A percentile compares a stretch with the other conserved stretches of the same genome.
Evolutionary conservation across 2,113 vertebrate species (phyloP).

Genomic region (Dasypus novemcinctus): DNA sequence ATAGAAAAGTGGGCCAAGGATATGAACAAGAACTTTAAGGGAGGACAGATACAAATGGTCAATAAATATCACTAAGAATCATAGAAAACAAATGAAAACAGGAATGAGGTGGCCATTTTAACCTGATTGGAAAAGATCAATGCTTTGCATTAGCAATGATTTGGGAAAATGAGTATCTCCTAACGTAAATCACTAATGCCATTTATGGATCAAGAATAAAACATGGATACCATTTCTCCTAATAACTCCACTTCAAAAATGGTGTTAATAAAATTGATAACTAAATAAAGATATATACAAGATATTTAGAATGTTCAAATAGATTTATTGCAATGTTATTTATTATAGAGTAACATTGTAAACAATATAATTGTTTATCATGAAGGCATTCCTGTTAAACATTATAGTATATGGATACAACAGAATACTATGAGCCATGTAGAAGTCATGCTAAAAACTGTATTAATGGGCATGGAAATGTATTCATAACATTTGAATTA

Average conservation of each 20-base stretch:
- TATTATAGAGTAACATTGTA: background rate
- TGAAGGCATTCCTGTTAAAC: background rate
- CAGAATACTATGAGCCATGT: background rate
- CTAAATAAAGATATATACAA: slow-evolving; percentile 22
- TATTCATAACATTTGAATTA: background rate
- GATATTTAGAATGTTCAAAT: background rate
- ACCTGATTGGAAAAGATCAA: background rate
- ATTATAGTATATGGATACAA: background rate
- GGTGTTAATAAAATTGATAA: background rate
- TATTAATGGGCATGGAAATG: background rate
- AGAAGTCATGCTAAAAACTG: background rate
- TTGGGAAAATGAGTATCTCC: background rate
- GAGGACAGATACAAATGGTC: background rate
- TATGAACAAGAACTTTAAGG: background rate
- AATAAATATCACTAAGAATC: background rate
- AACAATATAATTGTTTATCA: background rate
- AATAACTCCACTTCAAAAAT: background rate
- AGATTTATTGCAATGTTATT: slow-evolving; percentile 39
- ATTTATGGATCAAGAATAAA: slow-evolving; percentile 14
- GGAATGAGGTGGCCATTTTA: background rate
- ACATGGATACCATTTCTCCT: background rate
- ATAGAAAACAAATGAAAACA: slow-evolving; percentile 27
- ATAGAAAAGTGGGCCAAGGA: background rate
- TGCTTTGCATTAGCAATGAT: background rate
- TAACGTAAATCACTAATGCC: background rate